Conservation (phyloP, 2,113 vertebrate genomes). For the Gymnobelideus leadbeateri region DNA sequence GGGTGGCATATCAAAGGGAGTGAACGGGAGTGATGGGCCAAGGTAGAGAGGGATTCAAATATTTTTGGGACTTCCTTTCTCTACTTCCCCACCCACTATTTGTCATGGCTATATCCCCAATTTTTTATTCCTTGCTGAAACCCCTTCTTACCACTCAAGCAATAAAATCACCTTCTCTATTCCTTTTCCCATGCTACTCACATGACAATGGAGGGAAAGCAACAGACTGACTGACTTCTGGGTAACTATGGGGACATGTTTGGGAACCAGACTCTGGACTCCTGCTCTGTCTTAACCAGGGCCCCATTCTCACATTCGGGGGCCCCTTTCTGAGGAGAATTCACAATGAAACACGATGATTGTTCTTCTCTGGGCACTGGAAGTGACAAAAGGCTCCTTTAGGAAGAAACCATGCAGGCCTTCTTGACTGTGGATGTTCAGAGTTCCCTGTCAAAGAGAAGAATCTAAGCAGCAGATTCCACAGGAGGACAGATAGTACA, state of each 20-base stretch:
- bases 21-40: background rate
- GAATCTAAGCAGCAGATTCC: constrained; percentile 47
- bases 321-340: constrained; percentile 85
- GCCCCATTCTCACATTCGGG: constrained; percentile 79
- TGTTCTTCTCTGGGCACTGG: constrained; percentile 71
- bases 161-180: background rate
- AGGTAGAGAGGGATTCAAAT: background rate
- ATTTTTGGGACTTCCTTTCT: background rate
- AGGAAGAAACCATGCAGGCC: constrained; percentile 78
- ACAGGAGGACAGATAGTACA: background rate
- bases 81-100: background rate
- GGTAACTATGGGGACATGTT: background rate
- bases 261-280: background rate
- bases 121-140: constrained; percentile 29
- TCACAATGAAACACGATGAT: constrained; percentile 85
- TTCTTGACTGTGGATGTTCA: constrained; percentile 81
- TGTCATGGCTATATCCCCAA: background rate
- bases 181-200: constrained; percentile 19
- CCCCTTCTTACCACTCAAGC: background rate
- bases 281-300: background rate
- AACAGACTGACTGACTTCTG: background rate
- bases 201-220: background rate
- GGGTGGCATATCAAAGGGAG: background rate
- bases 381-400: constrained; percentile 71
- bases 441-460: constrained; percentile 77